A percentile compares a stretch with the other conserved stretches of the same genome.
phyloP scores from a whole-genome alignment of 1,140 invertebrate genomes.

The Zaprionus gabonicus region DNA sequence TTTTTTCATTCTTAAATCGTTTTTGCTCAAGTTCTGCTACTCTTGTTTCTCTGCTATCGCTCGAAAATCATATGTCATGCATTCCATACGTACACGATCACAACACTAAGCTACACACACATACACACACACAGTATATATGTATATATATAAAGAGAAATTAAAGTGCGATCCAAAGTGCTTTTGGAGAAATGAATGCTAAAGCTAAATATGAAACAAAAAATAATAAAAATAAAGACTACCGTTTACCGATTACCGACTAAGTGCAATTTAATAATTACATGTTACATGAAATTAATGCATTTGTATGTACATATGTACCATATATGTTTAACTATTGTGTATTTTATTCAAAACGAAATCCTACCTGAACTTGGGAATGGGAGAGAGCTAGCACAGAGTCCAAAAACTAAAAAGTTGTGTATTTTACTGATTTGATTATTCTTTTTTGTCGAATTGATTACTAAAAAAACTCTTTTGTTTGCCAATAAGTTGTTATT shows the following conservation, averaged over 20 bases:
- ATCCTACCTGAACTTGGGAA: slow-evolving; percentile 84
- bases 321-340: slow-evolving; percentile 73
- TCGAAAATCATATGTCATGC: slow-evolving; percentile 42
- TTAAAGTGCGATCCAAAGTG: slow-evolving; percentile 57
- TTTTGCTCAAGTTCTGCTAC: slow-evolving; percentile 28
- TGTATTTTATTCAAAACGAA: slow-evolving; percentile 77
- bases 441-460: slow-evolving; percentile 56
- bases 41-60: slow-evolving; percentile 41
- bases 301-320: slow-evolving; percentile 60
- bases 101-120: slow-evolving; percentile 14
- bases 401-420: slow-evolving; percentile 68
- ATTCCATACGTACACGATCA: slow-evolving; percentile 15
- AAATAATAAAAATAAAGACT: slow-evolving; percentile 43
- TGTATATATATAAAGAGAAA: slow-evolving; percentile 5
- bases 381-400: slow-evolving; percentile 84
- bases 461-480: slow-evolving; percentile 41
- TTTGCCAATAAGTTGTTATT: slow-evolving; percentile 39
- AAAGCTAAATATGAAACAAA: slow-evolving; percentile 78
- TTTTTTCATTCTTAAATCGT: slow-evolving; percentile 44
- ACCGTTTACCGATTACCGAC: slow-evolving; percentile 53
- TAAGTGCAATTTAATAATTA: slow-evolving; percentile 64
- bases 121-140: slow-evolving; percentile 5
- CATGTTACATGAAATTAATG: slow-evolving; percentile 54
- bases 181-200: slow-evolving; percentile 79
- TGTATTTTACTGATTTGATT: slow-evolving; percentile 55